Evolutionary conservation across 2,888 invertebrate genomes (phyloP).

Genomic region (Cordilura impudica): DNA sequence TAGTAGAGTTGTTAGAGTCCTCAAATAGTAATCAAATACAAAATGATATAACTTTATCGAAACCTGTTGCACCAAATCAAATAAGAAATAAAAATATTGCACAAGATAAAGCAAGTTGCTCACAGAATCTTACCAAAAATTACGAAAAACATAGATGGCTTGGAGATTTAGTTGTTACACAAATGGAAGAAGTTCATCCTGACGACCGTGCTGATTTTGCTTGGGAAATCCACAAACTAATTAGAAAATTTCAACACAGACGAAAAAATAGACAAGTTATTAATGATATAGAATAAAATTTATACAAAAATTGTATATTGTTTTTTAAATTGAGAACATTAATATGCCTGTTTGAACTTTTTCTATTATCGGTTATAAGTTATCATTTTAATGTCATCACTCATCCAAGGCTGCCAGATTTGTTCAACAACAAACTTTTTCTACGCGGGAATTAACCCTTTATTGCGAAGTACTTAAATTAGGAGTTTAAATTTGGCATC

Average conservation of each 20-base stretch:
- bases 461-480: too few species aligned
- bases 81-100: neutral
- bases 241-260: conserved; percentile 12
- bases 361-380: too few species aligned
- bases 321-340: too few species aligned
- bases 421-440: too few species aligned
- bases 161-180: conserved; percentile 3
- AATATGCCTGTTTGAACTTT: too few species aligned
- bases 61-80: neutral
- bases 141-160: conserved; percentile 15
- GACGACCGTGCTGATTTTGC: conserved; percentile 10
- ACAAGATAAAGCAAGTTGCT: neutral
- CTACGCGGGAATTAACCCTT: too few species aligned
- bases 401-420: too few species aligned
- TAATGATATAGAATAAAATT: too few species aligned
- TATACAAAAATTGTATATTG: too few species aligned
- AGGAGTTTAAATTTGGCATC: too few species aligned
- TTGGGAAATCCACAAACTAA: conserved; percentile 15
- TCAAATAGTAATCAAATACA: neutral
- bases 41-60: neutral
- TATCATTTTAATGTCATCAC: too few species aligned
- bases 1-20: neutral
- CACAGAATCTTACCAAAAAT: too few species aligned
- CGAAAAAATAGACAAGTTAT: neutral
- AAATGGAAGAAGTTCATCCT: conserved; percentile 6